phyloP scores from a whole-genome alignment of 2,888 invertebrate species.

The Linhomoeus sp. region DNA sequence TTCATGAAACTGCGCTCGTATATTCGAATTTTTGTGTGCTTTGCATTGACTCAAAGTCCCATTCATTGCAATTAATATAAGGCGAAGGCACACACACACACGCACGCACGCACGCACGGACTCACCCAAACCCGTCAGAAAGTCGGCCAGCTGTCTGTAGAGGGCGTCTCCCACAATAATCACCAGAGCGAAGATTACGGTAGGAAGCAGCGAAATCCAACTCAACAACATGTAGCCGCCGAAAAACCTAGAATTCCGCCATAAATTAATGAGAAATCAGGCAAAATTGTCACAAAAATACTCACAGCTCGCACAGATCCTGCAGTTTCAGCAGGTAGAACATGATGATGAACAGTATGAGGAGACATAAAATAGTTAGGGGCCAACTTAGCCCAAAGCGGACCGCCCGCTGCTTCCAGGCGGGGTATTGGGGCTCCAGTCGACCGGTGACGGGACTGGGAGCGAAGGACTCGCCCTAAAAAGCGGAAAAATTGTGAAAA shows the following conservation, averaged over 20 bases:
- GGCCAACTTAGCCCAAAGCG: conserved; percentile 71
- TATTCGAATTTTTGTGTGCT: too few species aligned
- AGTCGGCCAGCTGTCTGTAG: conserved; percentile 73
- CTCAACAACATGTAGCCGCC: conserved; percentile 41
- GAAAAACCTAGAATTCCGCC: conserved; percentile 18
- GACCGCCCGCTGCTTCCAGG: conserved; percentile 38
- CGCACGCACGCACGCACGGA: too few species aligned
- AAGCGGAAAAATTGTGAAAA: too few species aligned
- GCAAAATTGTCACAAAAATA: conserved; percentile 4
- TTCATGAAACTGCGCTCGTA: too few species aligned
- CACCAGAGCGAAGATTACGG: conserved; percentile 66
- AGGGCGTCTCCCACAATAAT: conserved; percentile 78
- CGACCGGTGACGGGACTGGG: conserved; percentile 70
- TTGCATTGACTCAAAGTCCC: too few species aligned
- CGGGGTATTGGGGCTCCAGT: conserved; percentile 47
- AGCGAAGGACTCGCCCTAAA: conserved; percentile 54
- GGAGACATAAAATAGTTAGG: conserved; percentile 56
- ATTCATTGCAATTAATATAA: too few species aligned
- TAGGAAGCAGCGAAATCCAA: conserved; percentile 69
- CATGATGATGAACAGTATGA: conserved; percentile 60
- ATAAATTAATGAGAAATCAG: conserved; percentile 5
- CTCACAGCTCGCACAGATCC: conserved; percentile 50
- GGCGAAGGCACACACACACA: too few species aligned
- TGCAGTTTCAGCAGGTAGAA: conserved; percentile 62
- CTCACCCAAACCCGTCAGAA: conserved; percentile 85